Conservation (phyloP, 2,888 invertebrate genomes). For the Conops quadrifasciatus region DNA sequence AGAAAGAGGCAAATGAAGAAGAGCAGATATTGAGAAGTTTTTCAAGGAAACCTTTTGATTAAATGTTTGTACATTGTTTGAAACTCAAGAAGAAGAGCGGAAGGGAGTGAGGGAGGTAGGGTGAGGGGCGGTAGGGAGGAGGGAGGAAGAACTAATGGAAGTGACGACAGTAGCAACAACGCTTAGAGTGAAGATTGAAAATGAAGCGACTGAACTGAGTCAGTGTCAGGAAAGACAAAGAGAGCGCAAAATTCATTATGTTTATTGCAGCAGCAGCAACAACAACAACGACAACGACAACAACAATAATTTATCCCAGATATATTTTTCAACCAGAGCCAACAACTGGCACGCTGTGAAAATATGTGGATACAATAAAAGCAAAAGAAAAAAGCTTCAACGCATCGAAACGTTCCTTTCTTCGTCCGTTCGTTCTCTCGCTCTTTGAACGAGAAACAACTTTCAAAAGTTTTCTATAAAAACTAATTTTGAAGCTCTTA, state of each 20-base stretch:
- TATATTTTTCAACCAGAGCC: background rate
- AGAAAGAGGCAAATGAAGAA: background rate
- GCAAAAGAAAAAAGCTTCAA: slow-evolving; percentile 1
- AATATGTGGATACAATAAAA: background rate
- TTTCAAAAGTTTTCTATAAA: slow-evolving; percentile 10
- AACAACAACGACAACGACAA: background rate
- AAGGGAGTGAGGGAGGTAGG: background rate
- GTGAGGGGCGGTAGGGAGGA: background rate
- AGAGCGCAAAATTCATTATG: slow-evolving; percentile 21
- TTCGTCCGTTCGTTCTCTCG: background rate
- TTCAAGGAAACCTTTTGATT: background rate
- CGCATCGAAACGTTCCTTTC: background rate
- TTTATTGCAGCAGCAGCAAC: slow-evolving; percentile 17
- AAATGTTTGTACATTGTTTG: background rate
- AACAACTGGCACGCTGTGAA: slow-evolving; percentile 1
- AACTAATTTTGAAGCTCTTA: slow-evolving; percentile 8
- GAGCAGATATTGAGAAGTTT: background rate
- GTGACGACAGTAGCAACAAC: background rate
- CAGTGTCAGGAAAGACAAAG: background rate
- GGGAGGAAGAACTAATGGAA: background rate
- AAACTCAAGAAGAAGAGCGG: background rate
- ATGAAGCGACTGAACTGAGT: background rate
- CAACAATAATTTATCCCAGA: background rate
- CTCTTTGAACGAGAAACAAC: background rate
- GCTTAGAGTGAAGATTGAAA: background rate